These are phyloP conservation scores for Bergia puertoricense DNA, from an alignment of 92 coral and sea anemone species.

Conservation along the genomic window DNA sequence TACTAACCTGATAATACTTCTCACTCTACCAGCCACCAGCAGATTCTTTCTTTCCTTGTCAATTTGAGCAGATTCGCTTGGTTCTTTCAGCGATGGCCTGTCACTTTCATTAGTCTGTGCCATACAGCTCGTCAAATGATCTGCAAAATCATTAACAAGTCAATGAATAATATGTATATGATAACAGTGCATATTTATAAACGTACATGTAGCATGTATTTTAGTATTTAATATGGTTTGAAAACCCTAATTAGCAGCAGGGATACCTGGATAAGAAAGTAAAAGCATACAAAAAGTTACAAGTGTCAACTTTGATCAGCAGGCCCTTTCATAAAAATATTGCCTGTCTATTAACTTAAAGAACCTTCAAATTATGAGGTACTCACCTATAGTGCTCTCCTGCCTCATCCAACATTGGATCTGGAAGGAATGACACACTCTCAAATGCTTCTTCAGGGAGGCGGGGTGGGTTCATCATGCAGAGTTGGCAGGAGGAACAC, in stretches of 20 bases:
- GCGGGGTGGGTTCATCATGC: slow-evolving; percentile 3
- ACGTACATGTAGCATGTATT: too few relatives aligned
- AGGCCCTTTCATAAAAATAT: too few relatives aligned
- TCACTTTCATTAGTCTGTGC: slow-evolving; percentile 22
- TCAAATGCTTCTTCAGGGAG: slow-evolving; percentile 34
- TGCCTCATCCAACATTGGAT: slow-evolving; percentile 39
- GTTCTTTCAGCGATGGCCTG: slow-evolving; percentile 27
- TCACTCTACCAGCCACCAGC: slow-evolving; percentile 9
- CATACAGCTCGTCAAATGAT: not conserved
- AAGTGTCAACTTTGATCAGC: too few relatives aligned
- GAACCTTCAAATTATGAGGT: not conserved
- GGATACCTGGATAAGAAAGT: too few relatives aligned
- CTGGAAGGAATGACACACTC: slow-evolving; percentile 40
- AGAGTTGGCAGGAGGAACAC: slow-evolving; percentile 28
- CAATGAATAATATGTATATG: not conserved
- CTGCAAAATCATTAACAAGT: not conserved
- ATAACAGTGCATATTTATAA: too few relatives aligned
- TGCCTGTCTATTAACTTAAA: too few relatives aligned
- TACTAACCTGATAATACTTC: not conserved
- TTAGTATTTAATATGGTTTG: too few relatives aligned
- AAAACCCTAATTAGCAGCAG: too few relatives aligned
- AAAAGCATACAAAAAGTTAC: too few relatives aligned
- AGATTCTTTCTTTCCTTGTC: not conserved
- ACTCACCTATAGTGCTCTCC: slow-evolving; percentile 31
- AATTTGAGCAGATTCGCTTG: not conserved